phyloP scores from a whole-genome alignment of 2,797 vertebrate species.

The Argya squamiceps region DNA sequence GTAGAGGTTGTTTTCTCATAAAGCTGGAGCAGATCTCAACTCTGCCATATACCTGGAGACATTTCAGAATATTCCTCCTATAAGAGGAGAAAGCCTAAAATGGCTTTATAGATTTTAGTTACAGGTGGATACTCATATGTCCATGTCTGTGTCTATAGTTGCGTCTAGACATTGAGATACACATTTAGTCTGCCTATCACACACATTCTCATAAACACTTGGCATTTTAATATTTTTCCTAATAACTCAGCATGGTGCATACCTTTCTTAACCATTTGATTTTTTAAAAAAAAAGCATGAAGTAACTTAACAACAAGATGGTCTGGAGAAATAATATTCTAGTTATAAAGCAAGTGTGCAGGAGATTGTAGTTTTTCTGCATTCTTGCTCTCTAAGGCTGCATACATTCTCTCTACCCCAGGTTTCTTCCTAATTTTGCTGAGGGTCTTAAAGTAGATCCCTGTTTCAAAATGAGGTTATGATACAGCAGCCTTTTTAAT shows the following conservation, averaged over 20 bases:
- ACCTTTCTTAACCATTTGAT: neutral
- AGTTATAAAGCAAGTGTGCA: neutral
- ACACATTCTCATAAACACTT: neutral
- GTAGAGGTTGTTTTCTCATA: neutral
- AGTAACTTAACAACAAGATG: neutral
- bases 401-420: accelerated
- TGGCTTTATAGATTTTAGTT: neutral
- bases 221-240: neutral
- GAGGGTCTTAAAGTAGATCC: neutral
- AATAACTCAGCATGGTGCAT: neutral
- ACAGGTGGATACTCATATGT: neutral
- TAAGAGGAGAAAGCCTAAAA: neutral
- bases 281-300: neutral
- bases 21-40: neutral
- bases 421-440: neutral
- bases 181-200: neutral
- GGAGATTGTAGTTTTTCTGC: neutral
- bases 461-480: neutral
- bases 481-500: neutral
- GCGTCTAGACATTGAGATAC: neutral
- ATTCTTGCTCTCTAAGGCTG: neutral
- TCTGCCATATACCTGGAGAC: neutral
- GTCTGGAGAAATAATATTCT: neutral
- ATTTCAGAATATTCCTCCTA: neutral
- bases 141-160: neutral